Conservation (phyloP, 2,113 vertebrate genomes). For the Colinus virginianus region DNA sequence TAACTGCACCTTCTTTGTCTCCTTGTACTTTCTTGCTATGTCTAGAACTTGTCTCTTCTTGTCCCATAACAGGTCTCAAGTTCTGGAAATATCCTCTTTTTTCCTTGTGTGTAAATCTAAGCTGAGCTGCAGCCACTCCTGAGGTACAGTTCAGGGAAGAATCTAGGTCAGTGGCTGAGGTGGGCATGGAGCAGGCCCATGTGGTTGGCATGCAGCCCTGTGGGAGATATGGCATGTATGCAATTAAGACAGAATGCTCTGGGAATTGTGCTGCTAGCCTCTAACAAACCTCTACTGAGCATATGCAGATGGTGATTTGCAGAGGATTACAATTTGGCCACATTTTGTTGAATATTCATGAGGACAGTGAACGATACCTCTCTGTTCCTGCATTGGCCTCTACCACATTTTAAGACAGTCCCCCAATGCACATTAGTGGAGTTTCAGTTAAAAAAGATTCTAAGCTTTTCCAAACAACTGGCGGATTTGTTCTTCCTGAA, state of each 20-base stretch:
- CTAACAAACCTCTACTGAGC: conserved; percentile 62
- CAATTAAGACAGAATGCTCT: conserved; percentile 74
- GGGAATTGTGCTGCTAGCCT: conserved; percentile 70
- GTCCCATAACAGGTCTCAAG: background rate
- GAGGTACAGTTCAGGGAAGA: conserved; percentile 35
- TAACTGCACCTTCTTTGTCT: background rate
- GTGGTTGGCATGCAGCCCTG: conserved; percentile 67
- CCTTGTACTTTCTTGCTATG: background rate
- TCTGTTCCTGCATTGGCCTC: conserved; percentile 59
- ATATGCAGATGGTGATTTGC: conserved; percentile 74
- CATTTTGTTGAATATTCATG: conserved; percentile 74
- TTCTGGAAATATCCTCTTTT: background rate
- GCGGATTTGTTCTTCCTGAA: background rate
- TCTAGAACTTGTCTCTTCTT: conserved; percentile 42
- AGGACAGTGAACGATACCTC: conserved; percentile 70
- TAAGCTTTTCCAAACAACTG: conserved; percentile 34
- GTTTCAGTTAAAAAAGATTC: background rate
- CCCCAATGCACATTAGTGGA: conserved; percentile 34
- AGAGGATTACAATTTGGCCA: conserved; percentile 71
- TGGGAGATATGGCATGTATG: conserved; percentile 63
- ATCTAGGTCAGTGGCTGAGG: conserved; percentile 56
- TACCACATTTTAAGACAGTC: conserved; percentile 47
- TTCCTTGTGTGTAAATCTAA: background rate
- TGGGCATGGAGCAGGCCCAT: conserved; percentile 63
- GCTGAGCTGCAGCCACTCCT: background rate